Conservation (phyloP, 2,797 vertebrate species). For the Hephaestus fuliginosus region DNA sequence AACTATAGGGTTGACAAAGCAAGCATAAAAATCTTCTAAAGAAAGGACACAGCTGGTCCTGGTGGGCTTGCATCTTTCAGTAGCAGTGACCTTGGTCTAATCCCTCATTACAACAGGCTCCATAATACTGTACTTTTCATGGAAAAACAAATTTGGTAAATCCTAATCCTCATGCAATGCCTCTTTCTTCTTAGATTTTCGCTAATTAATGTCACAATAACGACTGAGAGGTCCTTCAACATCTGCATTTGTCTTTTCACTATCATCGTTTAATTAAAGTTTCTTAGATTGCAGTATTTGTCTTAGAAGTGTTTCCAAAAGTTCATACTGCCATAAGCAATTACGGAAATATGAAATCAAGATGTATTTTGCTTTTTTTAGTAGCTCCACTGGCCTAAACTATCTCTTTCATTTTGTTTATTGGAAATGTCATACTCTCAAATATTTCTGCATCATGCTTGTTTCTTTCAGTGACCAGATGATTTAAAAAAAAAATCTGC, state of each 20-base stretch:
- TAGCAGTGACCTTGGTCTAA: slow-evolving; percentile 85
- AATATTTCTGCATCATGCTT: neutral
- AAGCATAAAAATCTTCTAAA: slow-evolving; percentile 46
- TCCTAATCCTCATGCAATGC: slow-evolving; percentile 68
- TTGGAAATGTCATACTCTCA: neutral
- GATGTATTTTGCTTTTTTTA: slow-evolving; percentile 8
- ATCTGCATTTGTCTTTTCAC: slow-evolving; percentile 59
- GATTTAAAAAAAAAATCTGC: neutral
- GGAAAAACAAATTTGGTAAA: slow-evolving; percentile 74
- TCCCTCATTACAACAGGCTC: slow-evolving; percentile 78
- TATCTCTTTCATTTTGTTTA: slow-evolving; percentile 4
- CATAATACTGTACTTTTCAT: slow-evolving; percentile 67
- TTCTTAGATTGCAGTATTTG: slow-evolving; percentile 28
- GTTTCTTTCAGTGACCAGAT: neutral
- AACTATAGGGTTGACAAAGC: slow-evolving; percentile 43
- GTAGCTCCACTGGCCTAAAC: slow-evolving; percentile 10
- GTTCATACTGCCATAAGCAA: slow-evolving; percentile 15
- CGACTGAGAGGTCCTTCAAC: slow-evolving; percentile 67
- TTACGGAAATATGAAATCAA: slow-evolving; percentile 20
- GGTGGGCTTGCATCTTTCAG: slow-evolving; percentile 65
- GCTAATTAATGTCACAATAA: slow-evolving; percentile 72
- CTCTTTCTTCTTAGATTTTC: slow-evolving; percentile 55
- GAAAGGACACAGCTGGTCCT: slow-evolving; percentile 55
- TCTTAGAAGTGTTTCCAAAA: slow-evolving; percentile 31
- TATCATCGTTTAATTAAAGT: slow-evolving; percentile 48